phyloP scores from a whole-genome alignment of 2,113 vertebrate species.

The Sinocyclocheilus maitianheensis region DNA sequence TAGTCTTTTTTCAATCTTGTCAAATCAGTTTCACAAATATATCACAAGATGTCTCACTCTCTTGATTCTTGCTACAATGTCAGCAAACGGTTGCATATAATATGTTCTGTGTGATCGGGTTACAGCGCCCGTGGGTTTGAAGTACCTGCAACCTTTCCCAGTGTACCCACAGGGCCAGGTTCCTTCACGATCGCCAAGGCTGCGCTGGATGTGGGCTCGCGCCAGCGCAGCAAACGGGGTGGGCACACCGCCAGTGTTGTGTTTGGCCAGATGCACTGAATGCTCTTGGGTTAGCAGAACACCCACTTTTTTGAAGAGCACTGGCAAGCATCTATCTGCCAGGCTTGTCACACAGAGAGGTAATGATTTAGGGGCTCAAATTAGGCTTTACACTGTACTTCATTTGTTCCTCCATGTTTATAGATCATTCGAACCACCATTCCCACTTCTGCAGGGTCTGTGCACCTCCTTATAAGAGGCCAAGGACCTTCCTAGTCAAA shows the following conservation, averaged over 20 bases:
- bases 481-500: background rate
- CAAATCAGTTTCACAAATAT: background rate
- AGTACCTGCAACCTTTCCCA: constrained; percentile 72
- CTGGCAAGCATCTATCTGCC: constrained; percentile 69
- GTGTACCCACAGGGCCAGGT: constrained; percentile 57
- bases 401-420: constrained; percentile 70
- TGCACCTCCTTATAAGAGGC: constrained; percentile 18
- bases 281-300: constrained; percentile 79
- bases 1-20: background rate
- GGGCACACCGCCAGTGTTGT: constrained; percentile 80
- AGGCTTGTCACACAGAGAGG: constrained; percentile 76
- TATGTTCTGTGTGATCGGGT: constrained; percentile 1
- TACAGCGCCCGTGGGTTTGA: constrained; percentile 59
- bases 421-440: constrained; percentile 71
- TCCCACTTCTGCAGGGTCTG: constrained; percentile 48
- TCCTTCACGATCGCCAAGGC: constrained; percentile 64
- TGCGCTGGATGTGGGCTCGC: constrained; percentile 71
- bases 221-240: constrained; percentile 74
- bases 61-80: background rate
- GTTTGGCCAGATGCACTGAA: constrained; percentile 81
- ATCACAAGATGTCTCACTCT: background rate
- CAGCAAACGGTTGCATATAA: constrained; percentile 4
- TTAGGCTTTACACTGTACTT: constrained; percentile 76
- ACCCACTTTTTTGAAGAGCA: constrained; percentile 72
- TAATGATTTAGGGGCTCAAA: constrained; percentile 81